A percentile compares a stretch with the other conserved stretches of the same genome.
phyloP scores from a whole-genome alignment of 2,888 invertebrate species.

The Anoplius nigerrimus region DNA sequence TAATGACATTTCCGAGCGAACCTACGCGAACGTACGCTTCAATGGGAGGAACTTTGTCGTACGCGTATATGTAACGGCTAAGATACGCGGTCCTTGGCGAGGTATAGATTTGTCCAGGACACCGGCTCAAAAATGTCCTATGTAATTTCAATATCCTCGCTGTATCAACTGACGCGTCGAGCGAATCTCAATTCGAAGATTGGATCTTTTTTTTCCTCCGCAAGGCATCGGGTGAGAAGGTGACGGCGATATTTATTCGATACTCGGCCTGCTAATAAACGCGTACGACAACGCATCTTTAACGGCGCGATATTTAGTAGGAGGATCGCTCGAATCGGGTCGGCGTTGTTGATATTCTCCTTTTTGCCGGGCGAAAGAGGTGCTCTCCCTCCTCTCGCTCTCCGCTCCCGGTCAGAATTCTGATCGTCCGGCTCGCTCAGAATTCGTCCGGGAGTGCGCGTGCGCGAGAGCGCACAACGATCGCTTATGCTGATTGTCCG shows the following conservation, averaged over 20 bases:
- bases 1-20: conserved; percentile 10
- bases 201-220: neutral
- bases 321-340: conserved; percentile 26
- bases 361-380: conserved; percentile 21
- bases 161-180: too few relatives aligned
- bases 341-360: conserved; percentile 44
- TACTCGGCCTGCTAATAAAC: conserved; percentile 9
- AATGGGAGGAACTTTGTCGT: too few relatives aligned
- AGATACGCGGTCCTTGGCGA: too few relatives aligned
- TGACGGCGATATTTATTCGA: conserved; percentile 8
- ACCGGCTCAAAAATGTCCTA: too few relatives aligned
- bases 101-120: too few relatives aligned
- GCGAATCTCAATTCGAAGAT: too few relatives aligned
- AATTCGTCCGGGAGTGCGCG: conserved; percentile 36
- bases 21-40: too few relatives aligned
- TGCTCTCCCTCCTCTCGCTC: neutral
- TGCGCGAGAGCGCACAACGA: conserved; percentile 10
- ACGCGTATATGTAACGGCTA: too few relatives aligned
- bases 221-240: neutral
- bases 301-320: conserved; percentile 38
- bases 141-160: too few relatives aligned
- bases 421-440: conserved; percentile 26
- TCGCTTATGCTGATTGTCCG: conserved; percentile 37
- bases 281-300: conserved; percentile 9
- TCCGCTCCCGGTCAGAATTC: too few relatives aligned